These are phyloP conservation scores for Zeuzera pyrina DNA, from an alignment of 2,888 invertebrate species.

Conservation along the genomic window DNA sequence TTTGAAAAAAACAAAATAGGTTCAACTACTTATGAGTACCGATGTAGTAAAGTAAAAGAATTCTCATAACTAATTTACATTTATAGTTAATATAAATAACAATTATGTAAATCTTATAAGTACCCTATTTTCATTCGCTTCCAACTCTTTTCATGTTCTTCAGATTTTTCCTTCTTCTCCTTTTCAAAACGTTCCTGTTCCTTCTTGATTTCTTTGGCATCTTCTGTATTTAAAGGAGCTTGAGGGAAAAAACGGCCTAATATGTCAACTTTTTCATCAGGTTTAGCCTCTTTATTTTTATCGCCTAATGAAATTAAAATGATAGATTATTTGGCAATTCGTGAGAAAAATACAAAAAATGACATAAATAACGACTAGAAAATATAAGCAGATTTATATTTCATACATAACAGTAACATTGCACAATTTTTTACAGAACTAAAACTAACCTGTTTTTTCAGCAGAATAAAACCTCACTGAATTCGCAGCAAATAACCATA, in stretches of 20 bases:
- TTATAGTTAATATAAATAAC: background rate
- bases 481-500: constrained; percentile 40
- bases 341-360: background rate
- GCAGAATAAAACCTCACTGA: constrained; percentile 45
- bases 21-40: too few relatives aligned
- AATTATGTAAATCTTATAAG: constrained; percentile 5
- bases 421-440: background rate
- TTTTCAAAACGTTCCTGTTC: constrained; percentile 72
- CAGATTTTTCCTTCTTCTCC: constrained; percentile 64
- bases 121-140: constrained; percentile 81
- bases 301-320: constrained; percentile 20
- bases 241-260: constrained; percentile 75
- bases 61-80: background rate
- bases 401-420: background rate
- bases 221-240: constrained; percentile 42
- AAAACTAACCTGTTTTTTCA: constrained; percentile 62
- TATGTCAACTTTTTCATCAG: constrained; percentile 51
- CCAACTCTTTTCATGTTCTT: constrained; percentile 81
- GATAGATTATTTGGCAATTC: background rate
- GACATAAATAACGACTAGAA: background rate
- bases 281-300: constrained; percentile 33
- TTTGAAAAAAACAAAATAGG: too few relatives aligned
- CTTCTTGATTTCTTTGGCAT: constrained; percentile 64
- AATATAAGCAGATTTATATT: background rate
- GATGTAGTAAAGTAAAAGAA: too few relatives aligned